phyloP scores from a whole-genome alignment of 2,113 vertebrate genomes.

The Phyllostomus discolor region DNA sequence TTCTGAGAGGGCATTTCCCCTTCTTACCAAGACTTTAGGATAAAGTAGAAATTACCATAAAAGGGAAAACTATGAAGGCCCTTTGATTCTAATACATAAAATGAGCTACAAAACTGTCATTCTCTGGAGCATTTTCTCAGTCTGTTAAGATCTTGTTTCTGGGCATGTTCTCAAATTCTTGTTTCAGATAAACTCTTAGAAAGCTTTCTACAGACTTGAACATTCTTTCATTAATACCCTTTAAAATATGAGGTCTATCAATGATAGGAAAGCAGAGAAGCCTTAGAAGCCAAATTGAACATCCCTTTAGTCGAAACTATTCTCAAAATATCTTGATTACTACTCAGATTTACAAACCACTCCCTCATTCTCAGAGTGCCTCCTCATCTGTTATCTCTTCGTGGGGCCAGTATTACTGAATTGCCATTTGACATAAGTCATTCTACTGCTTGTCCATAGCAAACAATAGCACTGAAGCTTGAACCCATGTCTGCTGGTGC shows the following conservation, averaged over 20 bases:
- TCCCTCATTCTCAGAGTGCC: neutral
- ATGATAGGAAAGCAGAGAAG: neutral
- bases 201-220: neutral
- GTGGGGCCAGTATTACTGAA: neutral
- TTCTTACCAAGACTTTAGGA: neutral
- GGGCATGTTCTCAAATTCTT: neutral
- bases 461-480: neutral
- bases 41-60: neutral
- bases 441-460: neutral
- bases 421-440: neutral
- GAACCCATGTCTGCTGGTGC: neutral
- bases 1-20: neutral
- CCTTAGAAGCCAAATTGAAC: neutral
- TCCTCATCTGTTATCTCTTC: neutral
- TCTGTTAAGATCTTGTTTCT: neutral
- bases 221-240: neutral
- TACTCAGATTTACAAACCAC: neutral
- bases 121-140: neutral
- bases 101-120: neutral
- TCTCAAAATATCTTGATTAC: neutral
- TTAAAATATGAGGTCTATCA: neutral
- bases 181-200: neutral
- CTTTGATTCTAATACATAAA: neutral
- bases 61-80: neutral
- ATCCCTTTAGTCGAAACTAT: neutral